Evolutionary conservation across 2,797 vertebrate species (phyloP).

Genomic region (Rhincodon typus): DNA sequence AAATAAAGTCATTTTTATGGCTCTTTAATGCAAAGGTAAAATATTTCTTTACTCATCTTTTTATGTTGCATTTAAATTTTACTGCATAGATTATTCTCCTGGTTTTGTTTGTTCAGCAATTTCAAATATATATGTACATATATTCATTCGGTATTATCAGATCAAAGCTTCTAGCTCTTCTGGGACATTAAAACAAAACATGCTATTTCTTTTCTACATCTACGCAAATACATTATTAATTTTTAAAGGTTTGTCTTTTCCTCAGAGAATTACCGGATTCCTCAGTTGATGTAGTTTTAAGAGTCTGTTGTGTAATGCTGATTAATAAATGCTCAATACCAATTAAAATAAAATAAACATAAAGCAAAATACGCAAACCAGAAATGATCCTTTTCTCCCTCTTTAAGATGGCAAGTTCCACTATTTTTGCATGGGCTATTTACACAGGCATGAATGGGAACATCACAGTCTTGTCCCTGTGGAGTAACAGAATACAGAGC

Average conservation of each 20-base stretch:
- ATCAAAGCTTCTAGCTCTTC: not conserved
- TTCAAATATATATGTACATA: not conserved
- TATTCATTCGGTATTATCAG: not conserved
- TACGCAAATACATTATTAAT: not conserved
- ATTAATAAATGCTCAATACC: not conserved
- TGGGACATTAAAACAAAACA: not conserved
- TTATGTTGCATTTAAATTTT: not conserved
- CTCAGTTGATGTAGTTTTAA: not conserved
- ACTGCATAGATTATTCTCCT: not conserved
- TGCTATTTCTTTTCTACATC: not conserved
- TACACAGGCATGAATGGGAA: slow-evolving; percentile 89
- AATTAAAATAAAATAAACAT: not conserved
- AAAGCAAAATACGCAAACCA: slow-evolving; percentile 54
- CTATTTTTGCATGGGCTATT: slow-evolving; percentile 83
- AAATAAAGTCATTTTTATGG: slow-evolving; percentile 20
- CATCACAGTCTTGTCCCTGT: slow-evolving; percentile 87
- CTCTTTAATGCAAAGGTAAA: not conserved
- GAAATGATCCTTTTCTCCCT: slow-evolving; percentile 77
- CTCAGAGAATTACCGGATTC: not conserved
- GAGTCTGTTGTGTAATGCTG: not conserved
- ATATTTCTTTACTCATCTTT: not conserved
- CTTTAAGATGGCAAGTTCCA: slow-evolving; percentile 88
- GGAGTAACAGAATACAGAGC: slow-evolving; percentile 7
- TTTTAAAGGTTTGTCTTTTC: not conserved
- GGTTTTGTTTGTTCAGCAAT: not conserved